These are phyloP conservation scores for Leptosomus discolor DNA, from an alignment of 2,113 vertebrate genomes.

Conservation along the genomic window DNA sequence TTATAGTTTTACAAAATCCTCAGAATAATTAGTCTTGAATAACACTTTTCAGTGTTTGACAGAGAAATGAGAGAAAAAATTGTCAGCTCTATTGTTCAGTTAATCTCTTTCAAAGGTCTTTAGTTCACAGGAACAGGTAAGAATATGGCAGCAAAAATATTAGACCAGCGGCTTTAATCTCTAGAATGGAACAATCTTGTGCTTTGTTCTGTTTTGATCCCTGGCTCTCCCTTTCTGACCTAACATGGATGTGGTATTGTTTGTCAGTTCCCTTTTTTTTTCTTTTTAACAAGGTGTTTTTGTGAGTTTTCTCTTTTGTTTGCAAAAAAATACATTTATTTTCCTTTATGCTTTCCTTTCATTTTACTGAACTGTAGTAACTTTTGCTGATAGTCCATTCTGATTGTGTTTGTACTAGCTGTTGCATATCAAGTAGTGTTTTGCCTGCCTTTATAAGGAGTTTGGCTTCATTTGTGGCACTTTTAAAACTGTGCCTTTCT, in stretches of 20 bases:
- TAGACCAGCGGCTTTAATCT: background rate
- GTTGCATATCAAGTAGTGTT: background rate
- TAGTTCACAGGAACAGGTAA: background rate
- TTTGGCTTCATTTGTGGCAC: background rate
- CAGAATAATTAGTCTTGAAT: background rate
- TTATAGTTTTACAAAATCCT: background rate
- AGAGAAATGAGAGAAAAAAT: background rate
- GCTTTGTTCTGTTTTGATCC: background rate
- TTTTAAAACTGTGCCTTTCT: background rate
- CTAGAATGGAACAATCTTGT: background rate
- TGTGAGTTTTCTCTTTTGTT: background rate
- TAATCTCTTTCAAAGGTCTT: background rate
- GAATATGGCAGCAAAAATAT: background rate
- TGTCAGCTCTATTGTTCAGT: background rate
- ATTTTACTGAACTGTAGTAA: background rate
- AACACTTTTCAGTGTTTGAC: background rate
- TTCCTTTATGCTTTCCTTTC: background rate
- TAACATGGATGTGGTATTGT: background rate
- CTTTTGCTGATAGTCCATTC: background rate
- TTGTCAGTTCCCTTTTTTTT: background rate
- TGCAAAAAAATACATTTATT: background rate
- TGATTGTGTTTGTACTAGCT: background rate
- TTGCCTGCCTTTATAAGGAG: background rate
- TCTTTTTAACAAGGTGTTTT: background rate
- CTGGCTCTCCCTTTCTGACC: background rate